Conservation (phyloP, 2,113 vertebrate species). For the Calyptommatus sinebrachiatus region DNA sequence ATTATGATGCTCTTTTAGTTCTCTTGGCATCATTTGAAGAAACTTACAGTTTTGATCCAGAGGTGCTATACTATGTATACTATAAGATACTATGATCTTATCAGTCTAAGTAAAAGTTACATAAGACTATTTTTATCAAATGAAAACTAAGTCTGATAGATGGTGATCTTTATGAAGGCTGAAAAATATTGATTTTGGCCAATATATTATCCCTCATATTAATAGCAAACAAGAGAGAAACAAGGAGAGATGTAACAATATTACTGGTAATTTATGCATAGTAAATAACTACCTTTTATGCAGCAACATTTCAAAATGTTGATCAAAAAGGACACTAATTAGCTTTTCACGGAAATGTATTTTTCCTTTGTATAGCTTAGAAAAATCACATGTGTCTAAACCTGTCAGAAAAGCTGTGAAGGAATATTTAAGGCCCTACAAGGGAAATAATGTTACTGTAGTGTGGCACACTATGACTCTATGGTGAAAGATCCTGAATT, state of each 20-base stretch:
- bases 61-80: no score
- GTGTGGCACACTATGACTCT: not conserved
- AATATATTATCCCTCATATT: constrained; percentile 46
- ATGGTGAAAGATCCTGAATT: not conserved
- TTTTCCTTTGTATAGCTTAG: constrained; percentile 1
- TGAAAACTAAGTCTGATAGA: constrained; percentile 19
- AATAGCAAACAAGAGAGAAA: constrained; percentile 38
- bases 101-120: constrained; percentile 32
- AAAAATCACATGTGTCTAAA: not conserved
- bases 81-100: constrained; percentile 18
- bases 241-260: constrained; percentile 23
- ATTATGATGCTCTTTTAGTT: constrained; percentile 7
- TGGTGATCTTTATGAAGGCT: constrained; percentile 41
- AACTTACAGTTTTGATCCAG: constrained; percentile 26
- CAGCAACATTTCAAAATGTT: constrained; percentile 15
- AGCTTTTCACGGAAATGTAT: constrained; percentile 9
- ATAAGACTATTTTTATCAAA: constrained; percentile 44
- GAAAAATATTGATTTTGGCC: constrained; percentile 54
- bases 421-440: not conserved
- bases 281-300: constrained; percentile 40
- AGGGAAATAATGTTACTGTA: not conserved
- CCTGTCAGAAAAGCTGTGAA: not conserved
- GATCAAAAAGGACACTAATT: not conserved
- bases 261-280: constrained; percentile 16
- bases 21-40: constrained; percentile 2